Conservation (phyloP, 2,888 invertebrate genomes). For the Eulithis testata region DNA sequence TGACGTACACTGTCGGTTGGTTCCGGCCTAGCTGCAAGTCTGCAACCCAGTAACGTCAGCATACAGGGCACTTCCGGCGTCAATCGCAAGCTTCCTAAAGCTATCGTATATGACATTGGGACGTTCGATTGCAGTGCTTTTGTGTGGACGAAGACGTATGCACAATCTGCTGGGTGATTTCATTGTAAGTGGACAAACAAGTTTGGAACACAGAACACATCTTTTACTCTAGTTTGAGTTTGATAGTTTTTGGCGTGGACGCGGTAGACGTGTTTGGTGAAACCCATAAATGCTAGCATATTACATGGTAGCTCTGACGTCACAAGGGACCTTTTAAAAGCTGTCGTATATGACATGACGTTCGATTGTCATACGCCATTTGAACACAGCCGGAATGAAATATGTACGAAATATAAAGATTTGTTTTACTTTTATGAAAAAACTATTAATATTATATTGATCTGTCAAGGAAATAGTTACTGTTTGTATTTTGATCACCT, state of each 20-base stretch:
- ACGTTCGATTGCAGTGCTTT: constrained; percentile 41
- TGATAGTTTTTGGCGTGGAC: no score
- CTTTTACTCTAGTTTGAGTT: no score
- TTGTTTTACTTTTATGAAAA: no score
- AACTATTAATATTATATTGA: no score
- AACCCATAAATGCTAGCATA: background rate
- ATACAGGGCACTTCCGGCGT: constrained; percentile 51
- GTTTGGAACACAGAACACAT: no score
- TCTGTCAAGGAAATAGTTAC: no score
- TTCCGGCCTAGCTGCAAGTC: constrained; percentile 27
- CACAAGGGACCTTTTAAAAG: background rate
- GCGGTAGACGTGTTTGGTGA: background rate
- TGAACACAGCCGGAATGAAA: background rate
- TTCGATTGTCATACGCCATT: background rate
- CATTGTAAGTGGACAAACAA: no score
- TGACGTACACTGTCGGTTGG: constrained; percentile 19
- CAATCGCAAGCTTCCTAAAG: constrained; percentile 51
- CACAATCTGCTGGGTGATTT: background rate
- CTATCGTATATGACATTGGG: constrained; percentile 49
- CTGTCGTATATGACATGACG: constrained; percentile 9
- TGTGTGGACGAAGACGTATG: constrained; percentile 3
- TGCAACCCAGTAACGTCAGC: constrained; percentile 44
- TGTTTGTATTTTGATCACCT: no score
- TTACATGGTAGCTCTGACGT: background rate
- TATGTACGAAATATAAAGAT: background rate